These are phyloP conservation scores for Aegithalos caudatus DNA, from an alignment of 2,113 vertebrate genomes.

Conservation along the genomic window DNA sequence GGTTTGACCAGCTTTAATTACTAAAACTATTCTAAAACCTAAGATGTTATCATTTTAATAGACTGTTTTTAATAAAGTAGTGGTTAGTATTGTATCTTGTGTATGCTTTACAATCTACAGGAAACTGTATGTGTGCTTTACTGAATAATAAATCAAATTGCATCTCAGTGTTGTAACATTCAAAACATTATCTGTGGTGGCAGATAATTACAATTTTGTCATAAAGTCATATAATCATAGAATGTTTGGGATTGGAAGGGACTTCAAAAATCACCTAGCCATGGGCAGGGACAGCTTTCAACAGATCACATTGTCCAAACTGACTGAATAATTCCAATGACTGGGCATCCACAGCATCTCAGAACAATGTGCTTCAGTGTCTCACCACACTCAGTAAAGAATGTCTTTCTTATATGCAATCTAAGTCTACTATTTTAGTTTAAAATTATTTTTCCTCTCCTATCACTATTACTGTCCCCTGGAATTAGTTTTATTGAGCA, in stretches of 20 bases:
- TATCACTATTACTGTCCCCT: neutral
- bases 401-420: neutral
- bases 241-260: neutral
- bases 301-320: neutral
- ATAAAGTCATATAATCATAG: neutral
- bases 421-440: neutral
- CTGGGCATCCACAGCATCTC: neutral
- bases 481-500: neutral
- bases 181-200: neutral
- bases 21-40: neutral
- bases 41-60: slow-evolving; percentile 14
- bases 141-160: neutral
- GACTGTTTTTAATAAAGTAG: neutral
- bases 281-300: neutral
- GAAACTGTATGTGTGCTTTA: neutral
- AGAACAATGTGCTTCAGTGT: neutral
- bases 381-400: neutral
- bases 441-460: neutral
- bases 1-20: neutral
- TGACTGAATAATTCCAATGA: accelerated
- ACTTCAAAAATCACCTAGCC: neutral
- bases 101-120: neutral
- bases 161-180: neutral
- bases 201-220: neutral
- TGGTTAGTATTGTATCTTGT: neutral